Percentiles rank a stretch among this genome's conserved stretches.
Evolutionary conservation across 2,113 vertebrate genomes (phyloP).

Genomic region (Terrapene triunguis): DNA sequence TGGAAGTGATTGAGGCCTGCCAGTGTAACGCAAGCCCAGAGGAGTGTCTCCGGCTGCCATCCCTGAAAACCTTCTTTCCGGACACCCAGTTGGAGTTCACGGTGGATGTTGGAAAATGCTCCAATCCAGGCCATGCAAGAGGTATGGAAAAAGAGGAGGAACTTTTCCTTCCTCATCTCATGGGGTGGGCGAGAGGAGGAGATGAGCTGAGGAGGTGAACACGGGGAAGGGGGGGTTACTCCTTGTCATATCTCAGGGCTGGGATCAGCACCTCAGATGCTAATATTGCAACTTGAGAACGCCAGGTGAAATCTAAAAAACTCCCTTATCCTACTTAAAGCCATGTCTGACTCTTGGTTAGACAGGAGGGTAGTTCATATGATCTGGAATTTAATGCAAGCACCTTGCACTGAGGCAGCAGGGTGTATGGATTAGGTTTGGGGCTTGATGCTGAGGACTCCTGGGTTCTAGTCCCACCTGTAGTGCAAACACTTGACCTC

Average conservation of each 20-base stretch:
- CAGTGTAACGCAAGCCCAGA: constrained; percentile 76
- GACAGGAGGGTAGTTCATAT: not conserved
- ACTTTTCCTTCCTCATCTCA: not conserved
- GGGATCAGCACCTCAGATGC: not conserved
- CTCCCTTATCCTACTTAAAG: fast-evolving
- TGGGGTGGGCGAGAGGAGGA: not conserved
- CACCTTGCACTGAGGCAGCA: not conserved
- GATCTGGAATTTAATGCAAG: not conserved
- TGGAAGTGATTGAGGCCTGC: constrained; percentile 81
- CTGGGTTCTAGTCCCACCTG: not conserved
- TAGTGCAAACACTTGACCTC: not conserved
- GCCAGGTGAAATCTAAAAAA: fast-evolving
- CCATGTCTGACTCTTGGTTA: not conserved
- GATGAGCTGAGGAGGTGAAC: fast-evolving
- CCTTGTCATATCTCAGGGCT: not conserved
- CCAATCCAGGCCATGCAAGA: constrained; percentile 57
- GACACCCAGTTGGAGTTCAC: constrained; percentile 82
- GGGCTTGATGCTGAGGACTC: not conserved
- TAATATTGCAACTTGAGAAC: fast-evolving
- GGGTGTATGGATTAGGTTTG: not conserved
- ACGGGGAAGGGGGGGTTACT: not conserved
- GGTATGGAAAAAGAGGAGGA: constrained; percentile 36
- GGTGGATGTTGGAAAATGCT: constrained; percentile 81
- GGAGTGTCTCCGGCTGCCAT: constrained; percentile 75
- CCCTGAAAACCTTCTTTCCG: constrained; percentile 82